A percentile compares a stretch with the other conserved stretches of the same genome.
phyloP scores from a whole-genome alignment of 2,888 invertebrate species.

The Amaurobius ferox region DNA sequence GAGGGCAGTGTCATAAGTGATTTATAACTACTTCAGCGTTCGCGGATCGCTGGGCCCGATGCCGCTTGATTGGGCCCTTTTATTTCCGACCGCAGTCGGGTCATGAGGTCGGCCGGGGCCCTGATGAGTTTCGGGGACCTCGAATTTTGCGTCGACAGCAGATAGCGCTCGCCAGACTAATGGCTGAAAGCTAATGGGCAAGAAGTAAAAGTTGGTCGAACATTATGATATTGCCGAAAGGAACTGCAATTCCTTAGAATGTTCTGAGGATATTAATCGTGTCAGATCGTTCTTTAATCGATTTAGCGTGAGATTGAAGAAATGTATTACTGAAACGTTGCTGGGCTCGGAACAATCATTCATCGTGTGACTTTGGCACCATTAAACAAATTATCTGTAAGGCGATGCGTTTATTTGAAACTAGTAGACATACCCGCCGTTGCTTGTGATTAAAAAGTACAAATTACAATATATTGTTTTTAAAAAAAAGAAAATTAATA shows the following conservation, averaged over 20 bases:
- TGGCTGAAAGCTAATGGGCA: conserved; percentile 25
- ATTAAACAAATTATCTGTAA: too few relatives aligned
- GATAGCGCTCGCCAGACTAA: conserved; percentile 56
- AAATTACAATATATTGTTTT: too few relatives aligned
- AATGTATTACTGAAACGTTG: too few relatives aligned
- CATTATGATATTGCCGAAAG: conserved; percentile 10
- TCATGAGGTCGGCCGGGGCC: conserved; percentile 37
- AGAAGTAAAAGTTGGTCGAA: background rate
- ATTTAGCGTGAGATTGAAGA: too few relatives aligned
- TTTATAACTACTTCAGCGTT: conserved; percentile 70
- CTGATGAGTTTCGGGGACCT: conserved; percentile 58
- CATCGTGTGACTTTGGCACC: too few relatives aligned
- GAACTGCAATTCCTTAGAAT: background rate
- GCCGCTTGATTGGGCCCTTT: conserved; percentile 62
- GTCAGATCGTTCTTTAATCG: too few relatives aligned
- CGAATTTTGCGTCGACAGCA: conserved; percentile 51
- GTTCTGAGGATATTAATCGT: background rate
- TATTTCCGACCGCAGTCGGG: conserved; percentile 58
- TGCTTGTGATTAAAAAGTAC: too few relatives aligned
- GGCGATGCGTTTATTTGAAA: too few relatives aligned
- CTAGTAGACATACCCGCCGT: too few relatives aligned
- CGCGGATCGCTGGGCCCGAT: conserved; percentile 40
- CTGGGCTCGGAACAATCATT: too few relatives aligned
- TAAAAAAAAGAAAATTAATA: too few relatives aligned
- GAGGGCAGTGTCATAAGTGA: conserved; percentile 63